A percentile compares a stretch with the other conserved stretches of the same genome.
Conservation (phyloP, 2,797 vertebrate genomes). For the Phalanger gymnotis region DNA sequence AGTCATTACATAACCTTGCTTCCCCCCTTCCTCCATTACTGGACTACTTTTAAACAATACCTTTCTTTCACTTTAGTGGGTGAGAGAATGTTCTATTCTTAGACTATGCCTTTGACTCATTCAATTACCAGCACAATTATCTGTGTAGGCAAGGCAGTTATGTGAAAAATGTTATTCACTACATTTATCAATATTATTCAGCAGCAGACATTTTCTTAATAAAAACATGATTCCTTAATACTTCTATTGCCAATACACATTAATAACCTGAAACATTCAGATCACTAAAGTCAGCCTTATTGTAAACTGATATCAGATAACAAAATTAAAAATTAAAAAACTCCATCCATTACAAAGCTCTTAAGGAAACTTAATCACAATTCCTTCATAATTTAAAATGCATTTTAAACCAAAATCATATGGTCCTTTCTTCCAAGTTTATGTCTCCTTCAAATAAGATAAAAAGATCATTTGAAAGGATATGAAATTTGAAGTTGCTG, state of each 20-base stretch:
- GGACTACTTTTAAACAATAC: conserved; percentile 49
- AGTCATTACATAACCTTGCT: background rate
- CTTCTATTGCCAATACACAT: background rate
- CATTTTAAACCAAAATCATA: background rate
- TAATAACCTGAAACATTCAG: background rate
- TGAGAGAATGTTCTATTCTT: conserved; percentile 73
- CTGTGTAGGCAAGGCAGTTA: conserved; percentile 81
- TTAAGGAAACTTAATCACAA: background rate
- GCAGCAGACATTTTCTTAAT: conserved; percentile 62
- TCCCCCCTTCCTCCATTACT: background rate
- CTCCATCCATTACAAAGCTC: background rate
- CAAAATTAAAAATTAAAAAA: background rate
- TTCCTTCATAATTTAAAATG: background rate
- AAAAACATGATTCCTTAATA: background rate
- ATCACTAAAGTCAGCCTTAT: background rate
- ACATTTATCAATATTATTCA: conserved; percentile 81
- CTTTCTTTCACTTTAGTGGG: conserved; percentile 67
- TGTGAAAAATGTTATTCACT: conserved; percentile 75
- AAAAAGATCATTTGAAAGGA: background rate
- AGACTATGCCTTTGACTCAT: conserved; percentile 75
- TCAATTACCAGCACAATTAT: conserved; percentile 81
- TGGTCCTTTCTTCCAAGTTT: background rate
- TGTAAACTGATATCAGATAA: background rate
- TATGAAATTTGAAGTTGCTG: background rate
- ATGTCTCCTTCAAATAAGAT: background rate